Evolutionary conservation across 2,888 invertebrate genomes (phyloP).

Genomic region (Lepidocyrtinus sp.): DNA sequence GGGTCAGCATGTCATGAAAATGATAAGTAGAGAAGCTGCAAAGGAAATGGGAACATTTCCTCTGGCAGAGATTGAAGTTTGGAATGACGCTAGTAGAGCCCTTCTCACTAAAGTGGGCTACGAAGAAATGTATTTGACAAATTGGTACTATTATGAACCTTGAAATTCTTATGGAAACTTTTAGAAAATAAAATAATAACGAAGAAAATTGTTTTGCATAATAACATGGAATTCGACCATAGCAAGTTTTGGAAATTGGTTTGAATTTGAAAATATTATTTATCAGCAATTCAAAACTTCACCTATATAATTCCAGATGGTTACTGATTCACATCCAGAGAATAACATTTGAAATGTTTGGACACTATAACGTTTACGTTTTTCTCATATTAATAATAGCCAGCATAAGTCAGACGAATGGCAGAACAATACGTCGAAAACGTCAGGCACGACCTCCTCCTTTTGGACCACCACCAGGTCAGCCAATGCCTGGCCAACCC

Average conservation of each 20-base stretch:
- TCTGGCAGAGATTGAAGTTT: constrained; percentile 26
- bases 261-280: neutral
- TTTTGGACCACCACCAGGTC: neutral
- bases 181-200: neutral
- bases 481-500: neutral
- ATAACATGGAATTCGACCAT: neutral
- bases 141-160: constrained; percentile 36
- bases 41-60: neutral
- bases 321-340: neutral
- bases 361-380: neutral
- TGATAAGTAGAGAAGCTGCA: neutral
- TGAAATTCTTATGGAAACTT: neutral
- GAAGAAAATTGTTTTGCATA: neutral
- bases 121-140: constrained; percentile 31
- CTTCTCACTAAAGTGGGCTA: constrained; percentile 33
- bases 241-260: neutral
- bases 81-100: constrained; percentile 23
- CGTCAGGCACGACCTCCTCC: neutral
- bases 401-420: neutral
- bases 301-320: no score
- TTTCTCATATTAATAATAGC: neutral
- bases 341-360: neutral
- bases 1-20: constrained; percentile 14
- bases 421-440: neutral
- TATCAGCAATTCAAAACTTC: neutral